phyloP scores from a whole-genome alignment of 2,797 vertebrate genomes.

The Takifugu rubripes region DNA sequence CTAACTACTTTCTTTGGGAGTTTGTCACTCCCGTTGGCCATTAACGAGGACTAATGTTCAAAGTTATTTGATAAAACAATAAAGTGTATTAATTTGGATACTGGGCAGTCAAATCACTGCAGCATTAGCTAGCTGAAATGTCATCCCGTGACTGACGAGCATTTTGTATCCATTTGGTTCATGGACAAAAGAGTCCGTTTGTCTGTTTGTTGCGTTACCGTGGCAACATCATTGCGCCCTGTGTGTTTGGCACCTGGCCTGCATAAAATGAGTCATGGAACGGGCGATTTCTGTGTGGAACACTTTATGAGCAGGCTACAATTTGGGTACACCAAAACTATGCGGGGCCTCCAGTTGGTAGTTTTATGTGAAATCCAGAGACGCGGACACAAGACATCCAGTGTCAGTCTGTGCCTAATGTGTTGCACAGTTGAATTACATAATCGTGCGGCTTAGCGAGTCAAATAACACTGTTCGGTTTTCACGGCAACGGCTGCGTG shows the following conservation, averaged over 20 bases:
- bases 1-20: neutral
- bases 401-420: too few relatives aligned
- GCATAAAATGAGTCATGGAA: constrained; percentile 62
- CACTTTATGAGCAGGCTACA: constrained; percentile 65
- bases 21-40: neutral
- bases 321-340: constrained; percentile 71
- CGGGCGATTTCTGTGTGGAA: constrained; percentile 65
- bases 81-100: neutral
- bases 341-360: constrained; percentile 45
- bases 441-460: too few relatives aligned
- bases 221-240: constrained; percentile 53
- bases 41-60: neutral
- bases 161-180: neutral
- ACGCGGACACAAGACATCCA: neutral
- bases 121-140: neutral
- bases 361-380: constrained; percentile 25
- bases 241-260: constrained; percentile 52
- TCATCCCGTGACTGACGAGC: neutral
- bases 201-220: constrained; percentile 61
- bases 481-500: too few relatives aligned
- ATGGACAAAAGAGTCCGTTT: constrained; percentile 26
- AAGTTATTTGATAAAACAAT: neutral
- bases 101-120: neutral
- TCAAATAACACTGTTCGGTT: too few relatives aligned
- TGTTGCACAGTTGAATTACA: neutral